Base-by-base conservation (phyloP, 2,888 invertebrate genomes). In the Operophtera brumata region DNA sequence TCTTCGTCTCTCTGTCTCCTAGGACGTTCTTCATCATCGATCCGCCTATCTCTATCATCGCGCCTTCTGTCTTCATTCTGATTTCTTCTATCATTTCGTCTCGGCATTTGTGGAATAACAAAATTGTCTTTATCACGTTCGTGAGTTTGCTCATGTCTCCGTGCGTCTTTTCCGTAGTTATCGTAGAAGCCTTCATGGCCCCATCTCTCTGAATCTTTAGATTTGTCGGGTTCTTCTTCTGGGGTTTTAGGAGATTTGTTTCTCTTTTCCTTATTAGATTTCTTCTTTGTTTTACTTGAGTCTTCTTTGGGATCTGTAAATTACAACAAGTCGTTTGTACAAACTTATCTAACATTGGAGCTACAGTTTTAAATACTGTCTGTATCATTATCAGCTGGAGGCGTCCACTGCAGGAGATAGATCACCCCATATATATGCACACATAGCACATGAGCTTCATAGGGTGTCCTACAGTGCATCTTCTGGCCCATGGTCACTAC, bases 151-250 rank as follows among this genome's bases (percentile, higher is more conserved):
- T 82, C 80, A 5, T 61, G 60, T 41, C 86, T 70, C 12, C 71
- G 70, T 1, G 85, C 86, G 40, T 81, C 82, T 68, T 82, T 75
- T 0, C 89, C 90, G 54, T 90, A 86, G 0, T 83, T 87, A 32
- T 89, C 87, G 57, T 84, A 89, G 57, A 85, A 89, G 1, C 89
- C 87, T 47, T 88, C 88, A 57, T 90, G 89, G 1, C 86, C 88
- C 89, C 89, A 88, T 48, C 62, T 56, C 40, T 85, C 79, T 12
- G 47, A 54, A 28, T 62, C 52, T 36, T 71, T 71, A 7, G 71
- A 64, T 52, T 80, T 77, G 1, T 74, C 58, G 0, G 71, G 57
- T 47, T 70, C 71, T 4, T 66, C 68, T 54, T 71, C 71, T 12
- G 77, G 68, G 11, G 75, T 67, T 70, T 79, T 67, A 2, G 75